A percentile compares a stretch with the other conserved stretches of the same genome.
phyloP scores from a whole-genome alignment of 53 echinoderm and acorn worm genomes.

The Echinarachnius parma region DNA sequence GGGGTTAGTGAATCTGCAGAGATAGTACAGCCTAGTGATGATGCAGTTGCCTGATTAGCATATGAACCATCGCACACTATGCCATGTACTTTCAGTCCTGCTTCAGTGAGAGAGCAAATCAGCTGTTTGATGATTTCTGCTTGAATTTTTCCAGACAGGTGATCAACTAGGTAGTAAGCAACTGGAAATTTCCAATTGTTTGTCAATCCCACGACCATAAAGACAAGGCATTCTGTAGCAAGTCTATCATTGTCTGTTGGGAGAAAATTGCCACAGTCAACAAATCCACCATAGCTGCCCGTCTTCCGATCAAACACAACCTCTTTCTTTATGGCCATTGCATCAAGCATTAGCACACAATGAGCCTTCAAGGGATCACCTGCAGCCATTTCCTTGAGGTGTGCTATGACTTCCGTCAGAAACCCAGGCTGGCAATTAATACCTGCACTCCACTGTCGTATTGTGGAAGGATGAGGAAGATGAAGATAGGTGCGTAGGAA shows the following conservation, averaged over 20 bases:
- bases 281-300: conserved; percentile 47
- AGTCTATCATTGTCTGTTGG: conserved; percentile 32
- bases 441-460: conserved; percentile 40
- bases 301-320: conserved; percentile 49
- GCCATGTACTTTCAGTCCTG: conserved; percentile 50
- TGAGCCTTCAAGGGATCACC: conserved; percentile 16
- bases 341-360: conserved; percentile 50
- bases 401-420: conserved; percentile 50
- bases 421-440: conserved; percentile 60
- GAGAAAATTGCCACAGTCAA: conserved; percentile 53
- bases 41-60: conserved; percentile 54
- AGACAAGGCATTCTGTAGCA: conserved; percentile 61
- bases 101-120: conserved; percentile 41
- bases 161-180: conserved; percentile 47
- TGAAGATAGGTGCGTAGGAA: conserved; percentile 44
- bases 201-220: conserved; percentile 50
- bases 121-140: conserved; percentile 48
- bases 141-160: conserved; percentile 31
- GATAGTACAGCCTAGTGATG: conserved; percentile 41
- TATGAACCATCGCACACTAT: conserved; percentile 54
- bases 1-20: conserved; percentile 1
- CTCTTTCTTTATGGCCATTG: conserved; percentile 58
- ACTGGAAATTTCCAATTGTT: conserved; percentile 55
- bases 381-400: conserved; percentile 34
- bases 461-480: conserved; percentile 51